A percentile compares a stretch with the other conserved stretches of the same genome.
Conservation (phyloP, 2,113 vertebrate species). For the Aplodontia rufa region DNA sequence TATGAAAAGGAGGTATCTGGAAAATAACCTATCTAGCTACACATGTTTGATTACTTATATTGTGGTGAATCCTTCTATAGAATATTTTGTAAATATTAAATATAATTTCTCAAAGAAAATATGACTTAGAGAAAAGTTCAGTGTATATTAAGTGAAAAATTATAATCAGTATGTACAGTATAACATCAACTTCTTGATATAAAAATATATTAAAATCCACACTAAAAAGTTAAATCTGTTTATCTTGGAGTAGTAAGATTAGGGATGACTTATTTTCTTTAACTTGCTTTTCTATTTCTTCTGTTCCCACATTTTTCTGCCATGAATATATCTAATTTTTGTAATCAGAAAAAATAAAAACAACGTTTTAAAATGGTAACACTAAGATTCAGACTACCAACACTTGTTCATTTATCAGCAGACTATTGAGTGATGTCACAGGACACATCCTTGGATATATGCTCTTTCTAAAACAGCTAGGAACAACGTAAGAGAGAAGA, state of each 20-base stretch:
- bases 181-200: neutral
- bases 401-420: neutral
- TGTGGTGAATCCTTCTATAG: neutral
- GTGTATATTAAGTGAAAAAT: constrained; percentile 9
- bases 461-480: constrained; percentile 37
- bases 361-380: neutral
- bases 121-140: constrained; percentile 10
- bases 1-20: neutral
- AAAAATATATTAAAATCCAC: constrained; percentile 29
- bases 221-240: constrained; percentile 27
- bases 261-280: constrained; percentile 27
- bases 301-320: neutral
- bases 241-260: neutral
- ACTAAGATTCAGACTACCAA: constrained; percentile 12
- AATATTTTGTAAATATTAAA: constrained; percentile 49
- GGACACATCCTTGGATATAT: neutral
- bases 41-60: neutral
- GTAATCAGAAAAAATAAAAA: neutral
- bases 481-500: constrained; percentile 38
- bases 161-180: neutral
- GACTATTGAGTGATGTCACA: neutral
- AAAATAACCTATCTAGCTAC: neutral
- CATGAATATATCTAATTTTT: neutral
- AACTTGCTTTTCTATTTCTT: constrained; percentile 33
- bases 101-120: constrained; percentile 22